A percentile compares a stretch with the other conserved stretches of the same genome.
Evolutionary conservation across 2,888 invertebrate species (phyloP).

Genomic region (Callyntrura sp.): DNA sequence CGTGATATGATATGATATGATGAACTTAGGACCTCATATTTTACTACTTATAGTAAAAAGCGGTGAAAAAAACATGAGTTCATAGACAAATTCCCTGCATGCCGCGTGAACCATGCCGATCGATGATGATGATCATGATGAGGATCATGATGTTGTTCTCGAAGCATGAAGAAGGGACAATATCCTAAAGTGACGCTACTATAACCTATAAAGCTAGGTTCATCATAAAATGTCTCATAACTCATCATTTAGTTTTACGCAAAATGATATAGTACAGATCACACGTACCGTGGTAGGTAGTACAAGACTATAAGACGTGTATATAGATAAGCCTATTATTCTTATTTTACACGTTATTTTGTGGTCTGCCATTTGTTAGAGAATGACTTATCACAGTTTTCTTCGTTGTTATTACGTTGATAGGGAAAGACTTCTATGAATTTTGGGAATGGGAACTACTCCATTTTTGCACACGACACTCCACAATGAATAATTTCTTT

Average conservation of each 20-base stretch:
- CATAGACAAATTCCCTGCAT: constrained; percentile 9
- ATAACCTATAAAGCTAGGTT: not conserved
- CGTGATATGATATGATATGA: not conserved
- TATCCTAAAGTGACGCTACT: constrained; percentile 13
- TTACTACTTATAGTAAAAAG: not conserved
- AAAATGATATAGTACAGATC: not conserved
- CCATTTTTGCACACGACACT: constrained; percentile 66
- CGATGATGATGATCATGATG: too few species aligned
- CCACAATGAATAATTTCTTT: not conserved
- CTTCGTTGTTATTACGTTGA: constrained; percentile 17
- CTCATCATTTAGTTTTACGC: constrained; percentile 5
- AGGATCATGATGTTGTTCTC: constrained; percentile 5
- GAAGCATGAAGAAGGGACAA: constrained; percentile 52
- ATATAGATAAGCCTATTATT: too few species aligned
- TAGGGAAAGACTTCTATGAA: constrained; percentile 32
- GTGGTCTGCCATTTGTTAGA: constrained; percentile 26
- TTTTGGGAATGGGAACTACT: constrained; percentile 34
- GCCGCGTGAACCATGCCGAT: constrained; percentile 1
- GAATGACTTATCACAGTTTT: constrained; percentile 4
- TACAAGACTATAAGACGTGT: not conserved
- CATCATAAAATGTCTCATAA: constrained; percentile 7
- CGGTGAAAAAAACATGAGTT: not conserved
- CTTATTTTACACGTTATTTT: constrained; percentile 28
- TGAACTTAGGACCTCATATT: constrained; percentile 30
- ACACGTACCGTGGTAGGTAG: not conserved